Evolutionary conservation across 2,888 invertebrate species (phyloP).

Genomic region (Polietes domitor): DNA sequence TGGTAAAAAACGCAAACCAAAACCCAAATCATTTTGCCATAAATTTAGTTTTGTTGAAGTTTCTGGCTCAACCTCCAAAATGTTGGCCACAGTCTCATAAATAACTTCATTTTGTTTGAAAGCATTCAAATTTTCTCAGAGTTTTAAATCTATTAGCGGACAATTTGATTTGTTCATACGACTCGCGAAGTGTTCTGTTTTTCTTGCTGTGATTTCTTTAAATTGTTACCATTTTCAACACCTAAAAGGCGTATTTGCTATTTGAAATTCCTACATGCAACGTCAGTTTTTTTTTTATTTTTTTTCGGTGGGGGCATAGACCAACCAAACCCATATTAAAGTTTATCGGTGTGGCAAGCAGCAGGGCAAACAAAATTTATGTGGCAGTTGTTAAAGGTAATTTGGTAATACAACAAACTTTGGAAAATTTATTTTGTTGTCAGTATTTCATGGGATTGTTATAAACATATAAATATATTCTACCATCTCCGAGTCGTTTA

Average conservation of each 20-base stretch:
- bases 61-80: constrained; percentile 62
- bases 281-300: constrained; percentile 45
- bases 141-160: constrained; percentile 24
- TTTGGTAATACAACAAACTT: background rate
- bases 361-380: background rate
- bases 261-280: constrained; percentile 62
- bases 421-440: too few relatives aligned
- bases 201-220: constrained; percentile 2
- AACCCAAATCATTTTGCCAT: constrained; percentile 34
- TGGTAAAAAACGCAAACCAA: background rate
- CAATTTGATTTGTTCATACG: constrained; percentile 44
- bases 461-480: too few relatives aligned
- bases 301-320: constrained; percentile 7
- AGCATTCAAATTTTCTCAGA: constrained; percentile 54
- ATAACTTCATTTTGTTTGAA: constrained; percentile 56
- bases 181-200: background rate
- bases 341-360: constrained; percentile 23
- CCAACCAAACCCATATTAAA: constrained; percentile 59
- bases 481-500: too few relatives aligned
- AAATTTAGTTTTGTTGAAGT: constrained; percentile 55
- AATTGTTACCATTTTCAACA: constrained; percentile 63
- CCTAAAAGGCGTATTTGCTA: constrained; percentile 60
- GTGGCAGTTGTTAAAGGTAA: constrained; percentile 2
- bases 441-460: too few relatives aligned
- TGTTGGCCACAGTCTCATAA: constrained; percentile 58